Evolutionary conservation across 2,797 vertebrate genomes (phyloP), one percentile per base, ranked within the genome.

Genomic region (Pampus argenteus): DNA sequence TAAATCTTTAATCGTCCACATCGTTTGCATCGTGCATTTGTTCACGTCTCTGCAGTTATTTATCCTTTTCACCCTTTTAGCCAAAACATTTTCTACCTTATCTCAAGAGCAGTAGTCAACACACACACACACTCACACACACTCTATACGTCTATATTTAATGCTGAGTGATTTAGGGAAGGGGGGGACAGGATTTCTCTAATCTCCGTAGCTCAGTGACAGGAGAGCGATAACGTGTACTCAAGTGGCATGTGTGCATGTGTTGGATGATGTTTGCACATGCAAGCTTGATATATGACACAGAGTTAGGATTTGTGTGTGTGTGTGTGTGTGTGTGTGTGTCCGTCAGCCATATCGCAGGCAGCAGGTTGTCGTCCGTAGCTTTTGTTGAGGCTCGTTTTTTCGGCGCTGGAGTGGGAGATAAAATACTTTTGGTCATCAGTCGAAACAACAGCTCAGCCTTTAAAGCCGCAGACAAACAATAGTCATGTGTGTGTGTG

Each of bases 401-500:
- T 76, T 66, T 50, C 31, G 56, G 64, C 5, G 1, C 22, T 2
- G 73, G 77, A 36, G 65, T 0, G 2, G 38, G 55, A 83, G 90
- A 90, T 89, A 88, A 82, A 81, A 75, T 31, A 66, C 55, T 51
- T 44, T 25, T 54, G 71, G 71, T 73, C 78, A 71, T 83, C 74
- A 34, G 56, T 61, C 4, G 61, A 68, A 29, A 76, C 66, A 71
- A 81, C 58, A 55, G 56, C 60, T 70, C 23, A 29, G 74, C 60
- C 23, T 75, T 63, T 73, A 67, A 78, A 82, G 67, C 78, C 13
- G 36, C 71, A 55, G 13, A 59, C 74, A 50, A 66, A 80, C 78
- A 78, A 50, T 58, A 44, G 69, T 63, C 29, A 1, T 38, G 1
- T 49, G 61, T 67, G 64, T 65, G 29, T 31, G 29, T 31, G 29